Conservation (phyloP, 2,797 vertebrate species). For the Toxotes lorentzi region DNA sequence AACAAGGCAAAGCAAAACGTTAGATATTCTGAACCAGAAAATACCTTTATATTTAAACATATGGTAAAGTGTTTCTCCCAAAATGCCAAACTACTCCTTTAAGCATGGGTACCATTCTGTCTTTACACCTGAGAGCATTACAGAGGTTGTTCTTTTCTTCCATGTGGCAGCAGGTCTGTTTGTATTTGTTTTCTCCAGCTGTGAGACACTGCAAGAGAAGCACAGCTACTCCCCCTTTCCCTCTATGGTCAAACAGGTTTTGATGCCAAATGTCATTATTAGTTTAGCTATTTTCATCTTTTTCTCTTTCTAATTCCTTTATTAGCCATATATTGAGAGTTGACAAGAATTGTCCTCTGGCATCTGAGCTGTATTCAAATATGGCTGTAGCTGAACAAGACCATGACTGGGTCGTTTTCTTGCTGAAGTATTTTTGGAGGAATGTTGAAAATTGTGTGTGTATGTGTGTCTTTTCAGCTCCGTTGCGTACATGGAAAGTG, state of each 20-base stretch:
- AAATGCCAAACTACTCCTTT: background rate
- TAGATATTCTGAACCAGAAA: too few relatives aligned
- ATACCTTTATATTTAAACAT: too few relatives aligned
- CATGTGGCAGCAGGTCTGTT: background rate
- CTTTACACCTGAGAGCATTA: background rate
- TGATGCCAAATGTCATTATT: background rate
- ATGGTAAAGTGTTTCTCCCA: background rate
- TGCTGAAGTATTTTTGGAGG: constrained; percentile 52
- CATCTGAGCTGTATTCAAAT: constrained; percentile 37
- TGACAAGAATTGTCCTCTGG: constrained; percentile 14
- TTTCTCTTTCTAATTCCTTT: constrained; percentile 25
- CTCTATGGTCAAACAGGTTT: constrained; percentile 22
- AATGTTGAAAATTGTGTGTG: constrained; percentile 48
- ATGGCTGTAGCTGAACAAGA: constrained; percentile 37
- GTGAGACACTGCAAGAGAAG: background rate
- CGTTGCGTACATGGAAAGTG: constrained; percentile 1
- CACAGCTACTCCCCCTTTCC: background rate
- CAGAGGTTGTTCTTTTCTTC: background rate
- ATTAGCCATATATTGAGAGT: background rate
- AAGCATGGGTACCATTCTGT: background rate
- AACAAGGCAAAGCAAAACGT: background rate
- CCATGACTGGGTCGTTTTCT: constrained; percentile 38
- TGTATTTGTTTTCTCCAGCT: background rate
- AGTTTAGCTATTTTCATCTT: constrained; percentile 19
- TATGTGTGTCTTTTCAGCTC: constrained; percentile 11